Base-by-base conservation (phyloP, 2,888 invertebrate genomes). In the Athalia rosae region DNA sequence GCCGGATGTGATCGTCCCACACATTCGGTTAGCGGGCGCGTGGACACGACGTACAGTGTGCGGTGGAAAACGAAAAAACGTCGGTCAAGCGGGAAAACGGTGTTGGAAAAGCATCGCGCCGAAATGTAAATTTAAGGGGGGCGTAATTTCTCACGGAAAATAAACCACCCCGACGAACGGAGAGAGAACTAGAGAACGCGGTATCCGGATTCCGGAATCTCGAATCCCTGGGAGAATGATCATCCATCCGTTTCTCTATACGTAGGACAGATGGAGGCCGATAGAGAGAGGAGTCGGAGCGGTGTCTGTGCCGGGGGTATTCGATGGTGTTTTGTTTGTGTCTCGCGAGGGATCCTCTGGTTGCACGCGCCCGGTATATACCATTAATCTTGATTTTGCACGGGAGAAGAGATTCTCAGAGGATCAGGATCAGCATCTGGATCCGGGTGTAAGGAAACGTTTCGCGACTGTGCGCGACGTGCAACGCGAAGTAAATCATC, bases 351-450 rank as follows among this genome's bases (percentile, higher is more conserved):
- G 28, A 28, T 28, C 28, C 28, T 28, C 28, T 28, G 28, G 28
- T 0, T 28, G 28, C 28, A 28, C 28, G 28, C 28, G 28, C 28
- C 28, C 28, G 28, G 28, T 28, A 28, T 28, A 28, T n/a, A 56
- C 69, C 71, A 71, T 71, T 48, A 71, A 71, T 71, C 71, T 71
- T 45, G 71, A 59, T 71, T 59, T 48, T 8, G 9, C 6, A 43
- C 41, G 64, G 67, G 13, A 11, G 53, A 3, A 28, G 53, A 50
- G 53, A 53, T 67, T 67, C 53, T 50, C 64, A 13, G 11, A 64
- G 64, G 45, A 64, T 64, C 28, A 11, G 7, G 50, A 53, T 48
- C 47, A 64, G 64, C 45, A 64, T 64, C 28, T 28, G 11, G 67
- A 53, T 48, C 47, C 28, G 15, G 3, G 8, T 15, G 9, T 15